Base-by-base conservation (phyloP, 2,113 vertebrate species). In the Erinaceus europaeus region DNA sequence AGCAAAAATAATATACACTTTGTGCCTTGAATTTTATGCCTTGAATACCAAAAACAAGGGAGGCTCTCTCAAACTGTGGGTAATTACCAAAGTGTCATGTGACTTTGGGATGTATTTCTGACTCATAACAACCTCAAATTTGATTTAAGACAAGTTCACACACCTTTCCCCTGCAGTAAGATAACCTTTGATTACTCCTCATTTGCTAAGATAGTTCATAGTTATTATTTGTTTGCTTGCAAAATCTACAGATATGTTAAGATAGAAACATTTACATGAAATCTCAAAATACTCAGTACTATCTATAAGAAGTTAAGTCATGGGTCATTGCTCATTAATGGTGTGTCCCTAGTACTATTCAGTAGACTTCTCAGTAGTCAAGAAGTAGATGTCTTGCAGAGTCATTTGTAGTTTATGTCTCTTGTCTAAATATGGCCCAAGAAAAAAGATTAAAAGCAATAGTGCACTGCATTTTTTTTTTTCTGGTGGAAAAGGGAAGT, bases 401-500 rank as follows among this genome's bases (percentile, higher is more conserved):
- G 36, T 72, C 78, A 75, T 62, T 80, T 74, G 36, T 53, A 61
- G 68, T 89, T 89, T 77, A 78, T 52, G 40, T 69, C 40, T 75
- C 57, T 80, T 55, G 29, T 82, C 81, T 81, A 83, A 92, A 83
- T 23, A 61, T 90, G 77, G 52, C 75, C 40, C 40, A 59, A 76
- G 69, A 62, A 29, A 69, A 72, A 64, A 83, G 57, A 82, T 78
- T 46, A 65, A 94, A 90, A 75, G 55, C 29, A 64, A 42, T 65
- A 44, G 46, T 0, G 0, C 81, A 73, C 65, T 88, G 15, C 15
- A 23, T 34, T 85, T 79, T 84, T 79, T 81, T 34, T 85, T 79
- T 84, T 79, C 84, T 86, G 69, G 55, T 48, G 57, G 34, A 80
- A 92, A 90, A 84, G 25, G 17, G 34, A 89, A 83, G 57, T 15